phyloP scores from a whole-genome alignment of 2,113 vertebrate genomes.

The Melanerpes formicivorus region DNA sequence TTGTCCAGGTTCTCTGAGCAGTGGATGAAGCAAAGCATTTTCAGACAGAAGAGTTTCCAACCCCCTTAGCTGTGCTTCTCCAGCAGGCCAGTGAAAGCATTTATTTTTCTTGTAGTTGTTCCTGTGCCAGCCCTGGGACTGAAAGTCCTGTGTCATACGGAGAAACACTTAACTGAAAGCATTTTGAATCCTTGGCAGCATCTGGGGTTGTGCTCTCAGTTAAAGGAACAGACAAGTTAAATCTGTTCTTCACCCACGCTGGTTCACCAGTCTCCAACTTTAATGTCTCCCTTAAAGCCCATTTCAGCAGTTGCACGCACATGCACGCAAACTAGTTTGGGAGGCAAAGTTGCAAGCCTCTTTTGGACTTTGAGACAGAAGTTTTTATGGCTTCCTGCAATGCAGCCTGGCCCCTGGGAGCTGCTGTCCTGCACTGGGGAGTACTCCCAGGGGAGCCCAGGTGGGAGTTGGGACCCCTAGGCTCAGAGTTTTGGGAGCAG shows the following conservation, averaged over 20 bases:
- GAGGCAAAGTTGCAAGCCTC: not conserved
- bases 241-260: rapidly evolving
- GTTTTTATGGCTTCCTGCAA: not conserved
- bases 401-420: not conserved
- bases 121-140: not conserved
- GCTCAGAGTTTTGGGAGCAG: not conserved
- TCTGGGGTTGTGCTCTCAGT: not conserved
- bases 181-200: not conserved
- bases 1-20: not conserved
- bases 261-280: not conserved
- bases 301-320: not conserved
- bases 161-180: not conserved
- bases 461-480: not conserved
- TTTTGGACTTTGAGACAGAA: not conserved
- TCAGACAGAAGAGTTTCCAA: not conserved
- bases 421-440: not conserved
- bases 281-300: not conserved
- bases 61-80: not conserved
- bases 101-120: not conserved
- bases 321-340: not conserved
- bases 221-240: not conserved
- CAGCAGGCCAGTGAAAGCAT: not conserved
- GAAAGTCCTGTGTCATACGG: not conserved
- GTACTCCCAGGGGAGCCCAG: not conserved
- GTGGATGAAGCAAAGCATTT: not conserved